A percentile compares a stretch with the other conserved stretches of the same genome.
phyloP scores from a whole-genome alignment of 2,113 vertebrate species.

The Catharus fuscescens region DNA sequence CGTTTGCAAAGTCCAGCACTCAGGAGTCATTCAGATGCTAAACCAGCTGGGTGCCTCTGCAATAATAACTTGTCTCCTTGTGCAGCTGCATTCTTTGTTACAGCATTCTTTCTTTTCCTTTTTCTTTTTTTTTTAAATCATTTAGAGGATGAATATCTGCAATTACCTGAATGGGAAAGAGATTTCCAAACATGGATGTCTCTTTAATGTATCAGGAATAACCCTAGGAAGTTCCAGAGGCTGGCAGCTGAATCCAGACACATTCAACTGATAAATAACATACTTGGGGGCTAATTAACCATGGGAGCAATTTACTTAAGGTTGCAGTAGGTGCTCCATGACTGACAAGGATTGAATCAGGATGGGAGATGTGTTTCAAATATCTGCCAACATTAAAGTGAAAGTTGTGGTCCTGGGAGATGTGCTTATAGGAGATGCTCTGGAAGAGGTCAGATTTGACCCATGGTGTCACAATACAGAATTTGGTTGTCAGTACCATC shows the following conservation, averaged over 20 bases:
- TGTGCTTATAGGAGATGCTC: background rate
- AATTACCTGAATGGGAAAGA: background rate
- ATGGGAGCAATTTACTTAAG: conserved; percentile 11
- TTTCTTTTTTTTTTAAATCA: background rate
- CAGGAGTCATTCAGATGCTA: background rate
- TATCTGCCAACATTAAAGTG: background rate
- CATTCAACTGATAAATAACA: conserved; percentile 33
- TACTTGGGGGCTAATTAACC: conserved; percentile 27
- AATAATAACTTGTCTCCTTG: background rate
- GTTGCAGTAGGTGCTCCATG: background rate
- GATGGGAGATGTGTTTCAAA: background rate
- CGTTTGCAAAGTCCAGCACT: background rate
- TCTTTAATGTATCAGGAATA: background rate
- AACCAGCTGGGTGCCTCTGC: background rate
- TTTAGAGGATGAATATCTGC: background rate
- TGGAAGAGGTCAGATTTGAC: background rate
- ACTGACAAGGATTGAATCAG: background rate
- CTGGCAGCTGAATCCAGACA: conserved; percentile 2
- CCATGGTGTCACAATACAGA: background rate
- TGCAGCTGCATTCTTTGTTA: background rate
- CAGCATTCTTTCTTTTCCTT: background rate
- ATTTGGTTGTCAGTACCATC: background rate
- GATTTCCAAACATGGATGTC: background rate
- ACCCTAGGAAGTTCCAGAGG: background rate
- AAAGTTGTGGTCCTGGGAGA: background rate